Conservation (phyloP, 2,888 invertebrate genomes). For the Diaprepes abbreviatus region DNA sequence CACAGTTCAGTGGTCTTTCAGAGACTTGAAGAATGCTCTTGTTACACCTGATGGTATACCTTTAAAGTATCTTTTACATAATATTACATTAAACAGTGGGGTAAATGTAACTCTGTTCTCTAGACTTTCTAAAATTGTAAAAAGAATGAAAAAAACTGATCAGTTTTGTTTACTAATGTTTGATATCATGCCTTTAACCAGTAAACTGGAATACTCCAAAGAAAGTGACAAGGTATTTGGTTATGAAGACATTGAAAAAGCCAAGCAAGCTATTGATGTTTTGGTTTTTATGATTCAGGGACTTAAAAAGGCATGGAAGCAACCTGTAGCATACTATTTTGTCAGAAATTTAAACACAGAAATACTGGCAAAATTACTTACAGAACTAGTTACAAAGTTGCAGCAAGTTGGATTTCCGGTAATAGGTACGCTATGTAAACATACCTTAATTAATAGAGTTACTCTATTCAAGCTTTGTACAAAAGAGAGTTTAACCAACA, state of each 20-base stretch:
- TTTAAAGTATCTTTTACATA: background rate
- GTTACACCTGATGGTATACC: background rate
- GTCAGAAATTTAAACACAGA: background rate
- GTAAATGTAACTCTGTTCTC: background rate
- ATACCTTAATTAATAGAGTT: background rate
- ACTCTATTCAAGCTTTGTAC: background rate
- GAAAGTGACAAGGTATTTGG: constrained; percentile 1
- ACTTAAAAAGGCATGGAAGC: constrained; percentile 1
- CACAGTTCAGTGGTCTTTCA: background rate
- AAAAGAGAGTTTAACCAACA: background rate
- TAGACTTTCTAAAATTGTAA: background rate
- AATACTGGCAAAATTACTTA: background rate
- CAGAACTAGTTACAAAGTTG: background rate
- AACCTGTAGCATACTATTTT: constrained; percentile 21
- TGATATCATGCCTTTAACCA: background rate
- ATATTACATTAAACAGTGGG: background rate
- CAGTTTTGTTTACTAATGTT: background rate
- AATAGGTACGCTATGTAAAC: background rate
- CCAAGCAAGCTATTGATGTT: background rate
- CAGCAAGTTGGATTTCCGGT: background rate
- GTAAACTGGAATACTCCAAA: background rate
- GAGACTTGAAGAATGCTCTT: background rate
- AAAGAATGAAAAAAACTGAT: background rate
- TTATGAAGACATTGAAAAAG: background rate
- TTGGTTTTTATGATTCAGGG: constrained; percentile 22